Evolutionary conservation across 2,113 vertebrate genomes (phyloP), one percentile per base, ranked within the genome.

Genomic region (Megaptera novaeangliae): DNA sequence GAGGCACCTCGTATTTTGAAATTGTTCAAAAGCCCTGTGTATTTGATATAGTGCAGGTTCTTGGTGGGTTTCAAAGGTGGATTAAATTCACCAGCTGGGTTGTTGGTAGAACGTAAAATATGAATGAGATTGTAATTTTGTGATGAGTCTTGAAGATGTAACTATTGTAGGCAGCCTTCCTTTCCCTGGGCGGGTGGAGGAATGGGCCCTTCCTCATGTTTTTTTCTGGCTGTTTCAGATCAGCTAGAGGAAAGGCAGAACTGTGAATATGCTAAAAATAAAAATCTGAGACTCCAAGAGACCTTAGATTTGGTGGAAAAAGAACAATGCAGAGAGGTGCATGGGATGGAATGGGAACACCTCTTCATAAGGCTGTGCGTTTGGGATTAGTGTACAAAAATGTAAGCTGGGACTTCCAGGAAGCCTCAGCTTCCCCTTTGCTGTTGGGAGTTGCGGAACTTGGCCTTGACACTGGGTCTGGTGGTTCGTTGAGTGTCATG

Each of bases 281-380:
- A 98, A 99, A 98, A 99, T 96, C 78, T 99, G 94, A 98, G 98
- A 88, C 98, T 99, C 8, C 98, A 99, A 0, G 99, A 98, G 17
- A 99, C 99, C 64, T 98, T 99, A 89, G 91, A 95, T 66, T 93
- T 98, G 98, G 99, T 99, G 71, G 98, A 97, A 95, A 95, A 91
- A 87, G 98, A 98, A 20, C 77, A 63, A 14, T 36, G 0, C 10
- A 1, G 87, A 81, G 91, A 97, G 68, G 96, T 27, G 21, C 78
- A 75, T 66, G 64, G 64, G 13, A 7, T 78, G 23, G 93, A 83
- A 5, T 27, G 0, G 13, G 12, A 17, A 20, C 7, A 6, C 0
- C 23, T 31, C 11, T 8, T 72, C 61, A 96, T 96, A 14, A 97
- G 77, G 69, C 17, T 1, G 25, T 49, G 29, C 13, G 2, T 12